phyloP scores from a whole-genome alignment of 2,113 vertebrate species.

The Scolopax mira region DNA sequence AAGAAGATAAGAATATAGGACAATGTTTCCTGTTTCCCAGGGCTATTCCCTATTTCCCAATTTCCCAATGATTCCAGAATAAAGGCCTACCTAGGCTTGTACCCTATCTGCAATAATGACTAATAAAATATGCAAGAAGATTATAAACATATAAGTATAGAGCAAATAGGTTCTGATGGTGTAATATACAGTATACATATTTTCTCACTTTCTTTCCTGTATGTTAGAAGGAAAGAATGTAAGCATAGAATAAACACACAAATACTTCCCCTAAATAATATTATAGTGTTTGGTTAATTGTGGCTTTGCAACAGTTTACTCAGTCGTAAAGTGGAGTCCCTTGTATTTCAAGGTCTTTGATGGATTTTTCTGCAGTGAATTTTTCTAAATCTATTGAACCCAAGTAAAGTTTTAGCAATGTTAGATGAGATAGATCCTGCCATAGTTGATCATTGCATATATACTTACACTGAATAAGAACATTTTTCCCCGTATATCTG shows the following conservation, averaged over 20 bases:
- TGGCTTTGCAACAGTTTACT: neutral
- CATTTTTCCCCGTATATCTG: neutral
- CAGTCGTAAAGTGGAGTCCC: neutral
- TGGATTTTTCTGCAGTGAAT: neutral
- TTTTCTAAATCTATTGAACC: neutral
- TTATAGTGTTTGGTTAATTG: neutral
- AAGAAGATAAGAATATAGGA: neutral
- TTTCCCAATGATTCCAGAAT: too few relatives aligned
- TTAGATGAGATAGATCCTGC: neutral
- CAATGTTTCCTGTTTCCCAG: too few relatives aligned
- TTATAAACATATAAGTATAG: neutral
- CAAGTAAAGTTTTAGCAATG: neutral
- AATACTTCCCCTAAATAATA: neutral
- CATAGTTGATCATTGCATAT: neutral
- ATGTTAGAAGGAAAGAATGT: neutral
- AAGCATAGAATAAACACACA: neutral
- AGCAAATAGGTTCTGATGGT: neutral
- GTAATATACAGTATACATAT: neutral
- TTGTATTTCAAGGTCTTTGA: neutral
- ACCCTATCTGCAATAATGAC: neutral
- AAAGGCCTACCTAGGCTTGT: neutral
- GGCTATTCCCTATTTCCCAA: too few relatives aligned
- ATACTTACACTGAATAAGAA: neutral
- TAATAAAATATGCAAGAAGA: neutral
- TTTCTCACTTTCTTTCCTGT: neutral